These are phyloP conservation scores for Sminthurides aquaticus DNA, from an alignment of 2,888 invertebrate species.

Conservation along the genomic window DNA sequence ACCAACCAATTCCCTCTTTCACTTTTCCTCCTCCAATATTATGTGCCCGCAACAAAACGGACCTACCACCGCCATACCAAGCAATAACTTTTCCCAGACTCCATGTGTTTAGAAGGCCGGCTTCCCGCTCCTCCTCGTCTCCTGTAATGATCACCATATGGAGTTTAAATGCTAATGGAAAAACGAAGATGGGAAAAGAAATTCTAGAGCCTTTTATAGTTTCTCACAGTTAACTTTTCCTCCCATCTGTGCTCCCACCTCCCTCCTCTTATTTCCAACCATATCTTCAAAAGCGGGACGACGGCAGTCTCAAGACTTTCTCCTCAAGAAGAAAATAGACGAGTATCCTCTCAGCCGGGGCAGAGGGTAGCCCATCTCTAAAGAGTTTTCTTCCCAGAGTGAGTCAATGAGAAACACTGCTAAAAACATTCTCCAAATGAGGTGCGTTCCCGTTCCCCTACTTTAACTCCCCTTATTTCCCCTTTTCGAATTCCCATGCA, in stretches of 20 bases:
- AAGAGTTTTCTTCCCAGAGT: too few relatives aligned
- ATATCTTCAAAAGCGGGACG: too few relatives aligned
- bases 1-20: not conserved
- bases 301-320: too few relatives aligned
- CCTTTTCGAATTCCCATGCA: too few relatives aligned
- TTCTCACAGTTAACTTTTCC: constrained; percentile 7
- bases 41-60: constrained; percentile 2
- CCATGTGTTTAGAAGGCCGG: constrained; percentile 13
- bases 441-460: too few relatives aligned
- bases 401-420: too few relatives aligned
- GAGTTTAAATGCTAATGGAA: constrained; percentile 27
- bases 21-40: not conserved
- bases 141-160: constrained; percentile 20
- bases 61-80: not conserved
- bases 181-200: constrained; percentile 17
- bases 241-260: not conserved
- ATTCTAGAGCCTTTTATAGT: constrained; percentile 8
- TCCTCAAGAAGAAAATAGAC: too few relatives aligned
- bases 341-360: too few relatives aligned
- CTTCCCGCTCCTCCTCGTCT: not conserved
- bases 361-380: too few relatives aligned
- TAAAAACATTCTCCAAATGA: too few relatives aligned
- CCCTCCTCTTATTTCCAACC: not conserved
- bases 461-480: too few relatives aligned
- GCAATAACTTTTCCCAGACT: constrained; percentile 11